Conservation (phyloP, 1,140 invertebrate genomes). For the Panagrolaimus sp. region DNA sequence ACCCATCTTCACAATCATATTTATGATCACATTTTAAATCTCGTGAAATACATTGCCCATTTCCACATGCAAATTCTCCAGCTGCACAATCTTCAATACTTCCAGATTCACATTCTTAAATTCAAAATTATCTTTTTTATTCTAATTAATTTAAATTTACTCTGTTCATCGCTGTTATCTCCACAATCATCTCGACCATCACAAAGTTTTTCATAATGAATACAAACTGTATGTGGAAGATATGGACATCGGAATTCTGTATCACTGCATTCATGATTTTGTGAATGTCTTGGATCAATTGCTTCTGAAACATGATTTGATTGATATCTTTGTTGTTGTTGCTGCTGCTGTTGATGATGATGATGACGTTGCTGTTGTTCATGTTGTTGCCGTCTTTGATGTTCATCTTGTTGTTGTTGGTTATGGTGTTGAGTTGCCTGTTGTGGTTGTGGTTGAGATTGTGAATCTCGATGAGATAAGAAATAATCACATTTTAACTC, state of each 20-base stretch:
- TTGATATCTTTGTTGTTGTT: background rate
- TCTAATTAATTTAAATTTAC: too few relatives aligned
- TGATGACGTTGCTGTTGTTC: background rate
- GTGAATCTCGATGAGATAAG: background rate
- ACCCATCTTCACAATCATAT: background rate
- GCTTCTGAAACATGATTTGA: background rate
- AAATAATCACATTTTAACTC: slow-evolving; percentile 16
- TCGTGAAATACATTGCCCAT: slow-evolving; percentile 14
- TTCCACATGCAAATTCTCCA: slow-evolving; percentile 11
- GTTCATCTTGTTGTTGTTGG: background rate
- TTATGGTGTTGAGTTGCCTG: background rate
- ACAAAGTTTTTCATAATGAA: slow-evolving; percentile 17
- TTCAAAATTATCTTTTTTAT: too few relatives aligned
- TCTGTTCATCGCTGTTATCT: slow-evolving; percentile 70
- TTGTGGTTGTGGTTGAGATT: background rate
- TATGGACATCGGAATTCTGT: slow-evolving; percentile 12
- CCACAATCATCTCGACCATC: slow-evolving; percentile 70
- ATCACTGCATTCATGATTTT: slow-evolving; percentile 5
- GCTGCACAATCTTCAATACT: slow-evolving; percentile 10
- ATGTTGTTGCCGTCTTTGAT: too few relatives aligned
- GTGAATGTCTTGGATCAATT: background rate
- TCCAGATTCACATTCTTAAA: slow-evolving; percentile 11
- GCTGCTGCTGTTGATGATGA: background rate
- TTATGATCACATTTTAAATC: background rate
- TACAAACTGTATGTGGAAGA: background rate